Conservation (phyloP, 2,113 vertebrate species). For the Cariama cristata region DNA sequence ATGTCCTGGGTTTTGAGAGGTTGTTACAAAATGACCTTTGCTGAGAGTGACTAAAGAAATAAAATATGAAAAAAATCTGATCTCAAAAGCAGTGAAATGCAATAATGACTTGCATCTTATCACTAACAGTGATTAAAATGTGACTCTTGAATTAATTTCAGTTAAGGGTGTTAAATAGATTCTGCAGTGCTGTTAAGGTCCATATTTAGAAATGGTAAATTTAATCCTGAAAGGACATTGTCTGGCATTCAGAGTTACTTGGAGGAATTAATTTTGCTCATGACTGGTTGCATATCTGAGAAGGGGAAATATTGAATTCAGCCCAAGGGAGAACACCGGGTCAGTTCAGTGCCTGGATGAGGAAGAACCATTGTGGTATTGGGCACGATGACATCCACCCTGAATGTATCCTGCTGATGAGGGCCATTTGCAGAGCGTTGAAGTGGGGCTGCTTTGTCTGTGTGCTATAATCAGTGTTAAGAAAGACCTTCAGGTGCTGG, state of each 20-base stretch:
- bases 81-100: conserved; percentile 1
- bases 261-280: neutral
- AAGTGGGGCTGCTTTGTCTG: neutral
- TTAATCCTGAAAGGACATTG: neutral
- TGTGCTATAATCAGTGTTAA: neutral
- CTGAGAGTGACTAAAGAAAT: neutral
- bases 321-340: fast-evolving
- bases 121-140: neutral
- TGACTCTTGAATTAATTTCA: conserved; percentile 4
- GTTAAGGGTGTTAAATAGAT: neutral
- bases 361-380: fast-evolving
- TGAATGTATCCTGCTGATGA: fast-evolving
- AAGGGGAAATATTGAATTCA: neutral
- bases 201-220: neutral
- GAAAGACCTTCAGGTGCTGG: too few relatives aligned
- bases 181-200: neutral
- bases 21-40: neutral
- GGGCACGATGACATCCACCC: fast-evolving
- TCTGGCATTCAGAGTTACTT: neutral
- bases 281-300: neutral
- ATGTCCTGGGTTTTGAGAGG: neutral
- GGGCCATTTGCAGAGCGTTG: fast-evolving
- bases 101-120: neutral
- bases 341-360: neutral
- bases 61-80: neutral